A percentile compares a stretch with the other conserved stretches of the same genome.
Evolutionary conservation across 2,113 vertebrate genomes (phyloP).

Genomic region (Gulo gulo): DNA sequence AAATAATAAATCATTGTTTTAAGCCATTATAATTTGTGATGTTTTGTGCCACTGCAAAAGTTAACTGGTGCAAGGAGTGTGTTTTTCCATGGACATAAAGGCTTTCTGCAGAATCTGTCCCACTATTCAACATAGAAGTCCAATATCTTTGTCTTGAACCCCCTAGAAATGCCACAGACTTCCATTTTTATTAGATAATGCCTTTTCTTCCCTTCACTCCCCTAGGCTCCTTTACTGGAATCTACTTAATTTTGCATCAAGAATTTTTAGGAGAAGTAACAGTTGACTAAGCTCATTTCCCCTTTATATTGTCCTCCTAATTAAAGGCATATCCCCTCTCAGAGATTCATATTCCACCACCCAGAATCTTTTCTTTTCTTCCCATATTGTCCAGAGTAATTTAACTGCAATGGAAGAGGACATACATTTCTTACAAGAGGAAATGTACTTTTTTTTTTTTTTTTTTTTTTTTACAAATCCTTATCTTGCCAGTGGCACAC

Average conservation of each 20-base stretch:
- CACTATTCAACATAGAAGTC: background rate
- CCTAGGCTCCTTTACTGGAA: background rate
- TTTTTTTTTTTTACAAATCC: background rate
- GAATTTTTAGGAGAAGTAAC: conserved; percentile 29
- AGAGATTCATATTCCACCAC: background rate
- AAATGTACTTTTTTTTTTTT: background rate
- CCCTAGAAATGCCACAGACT: background rate
- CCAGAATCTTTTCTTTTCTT: conserved; percentile 13
- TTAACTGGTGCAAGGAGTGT: background rate
- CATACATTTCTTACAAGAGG: background rate
- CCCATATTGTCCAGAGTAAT: background rate
- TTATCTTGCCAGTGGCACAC: background rate
- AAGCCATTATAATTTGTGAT: background rate
- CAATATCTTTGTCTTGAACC: background rate
- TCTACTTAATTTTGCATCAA: background rate
- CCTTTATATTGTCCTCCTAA: background rate
- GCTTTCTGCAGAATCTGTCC: background rate
- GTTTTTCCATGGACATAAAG: background rate
- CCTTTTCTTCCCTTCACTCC: background rate
- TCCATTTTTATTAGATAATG: background rate
- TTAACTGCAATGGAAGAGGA: background rate
- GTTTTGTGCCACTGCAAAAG: background rate
- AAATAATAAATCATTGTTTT: background rate
- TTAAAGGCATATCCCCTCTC: background rate
- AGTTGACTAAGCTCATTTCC: conserved; percentile 15